phyloP scores from a whole-genome alignment of 2,888 invertebrate species.

The Alentia gelatinosa region DNA sequence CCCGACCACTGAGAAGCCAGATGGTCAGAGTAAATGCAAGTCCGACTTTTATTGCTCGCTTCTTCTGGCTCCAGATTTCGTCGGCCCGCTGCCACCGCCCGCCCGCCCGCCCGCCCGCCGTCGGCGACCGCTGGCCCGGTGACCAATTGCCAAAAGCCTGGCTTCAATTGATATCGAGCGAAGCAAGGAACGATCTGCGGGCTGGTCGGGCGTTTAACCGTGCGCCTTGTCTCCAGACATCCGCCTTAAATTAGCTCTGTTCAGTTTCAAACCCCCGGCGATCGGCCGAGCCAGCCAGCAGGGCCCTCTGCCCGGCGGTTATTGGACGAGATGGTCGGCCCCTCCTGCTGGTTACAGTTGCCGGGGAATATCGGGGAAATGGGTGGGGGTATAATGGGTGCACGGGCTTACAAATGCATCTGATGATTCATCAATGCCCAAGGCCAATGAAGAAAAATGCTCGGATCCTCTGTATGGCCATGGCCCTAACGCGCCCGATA shows the following conservation, averaged over 20 bases:
- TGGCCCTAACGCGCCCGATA: background rate
- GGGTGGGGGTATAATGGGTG: background rate
- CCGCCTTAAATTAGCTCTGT: constrained; percentile 22
- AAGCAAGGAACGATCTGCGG: background rate
- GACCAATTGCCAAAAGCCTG: background rate
- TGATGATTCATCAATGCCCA: constrained; percentile 49
- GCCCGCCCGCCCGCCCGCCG: too few relatives aligned
- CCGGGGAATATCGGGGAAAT: background rate
- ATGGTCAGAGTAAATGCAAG: background rate
- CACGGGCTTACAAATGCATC: constrained; percentile 27
- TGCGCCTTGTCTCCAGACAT: background rate
- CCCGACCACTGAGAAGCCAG: background rate
- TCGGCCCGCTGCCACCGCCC: too few relatives aligned
- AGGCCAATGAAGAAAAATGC: constrained; percentile 47
- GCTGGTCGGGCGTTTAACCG: background rate
- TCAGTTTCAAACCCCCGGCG: constrained; percentile 14
- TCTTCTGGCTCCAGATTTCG: background rate
- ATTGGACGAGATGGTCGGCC: constrained; percentile 5
- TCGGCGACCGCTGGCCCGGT: too few relatives aligned
- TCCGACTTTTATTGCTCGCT: background rate
- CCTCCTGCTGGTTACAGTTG: background rate
- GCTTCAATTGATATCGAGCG: background rate
- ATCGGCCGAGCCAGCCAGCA: background rate
- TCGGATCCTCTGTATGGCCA: background rate
- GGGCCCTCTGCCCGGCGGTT: background rate